Base-by-base conservation (phyloP, 2,113 vertebrate species). In the Notiomystis cincta region DNA sequence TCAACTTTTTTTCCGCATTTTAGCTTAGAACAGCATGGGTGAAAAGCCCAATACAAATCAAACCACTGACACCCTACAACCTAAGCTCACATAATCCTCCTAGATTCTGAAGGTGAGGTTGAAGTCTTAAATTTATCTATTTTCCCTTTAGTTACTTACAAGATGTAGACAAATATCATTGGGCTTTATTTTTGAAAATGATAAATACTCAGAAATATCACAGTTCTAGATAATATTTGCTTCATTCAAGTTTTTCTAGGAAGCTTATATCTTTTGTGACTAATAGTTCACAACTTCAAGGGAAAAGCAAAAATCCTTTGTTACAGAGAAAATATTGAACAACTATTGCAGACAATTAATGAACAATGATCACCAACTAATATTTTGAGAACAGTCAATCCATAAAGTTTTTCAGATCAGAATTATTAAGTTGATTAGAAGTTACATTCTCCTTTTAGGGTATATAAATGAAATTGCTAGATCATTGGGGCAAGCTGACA, bases 1-100 rank as follows among this genome's bases (percentile, higher is more conserved):
- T 14, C 0, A 1, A 16, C 0, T 33, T 58, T 40, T 22, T 23
- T 15, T 4, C 2, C 11, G 30, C 11, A 8, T 37, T 92, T 78
- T 87, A 62, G 62, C 7, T 7, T 57, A 57, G 30, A 71, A 50
- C 16, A 69, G 54, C 3, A 27, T 22, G 8, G 87, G 3, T n/a
- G 35, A 69, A 80, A 72, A 35, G 10, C 62, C 69, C 28, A 64
- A 3, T 53, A 19, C 40, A 37, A 25, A 69, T 89, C 69, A 72
- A 92, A 56, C 2, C 53, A 11, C 11, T 78, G 4, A 11, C 6
- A 45, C 23, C 15, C 16, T 16, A 37, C 3, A 78, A 38, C 5
- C 23, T 66, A 27, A 82, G 5, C 10, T 82, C 21, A 40, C 3
- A 42, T 61, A 53, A 54, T 28, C 17, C 5, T 45, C 20, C 33